Conservation (phyloP, 2,797 vertebrate genomes). For the Pseudomugil tenellus region DNA sequence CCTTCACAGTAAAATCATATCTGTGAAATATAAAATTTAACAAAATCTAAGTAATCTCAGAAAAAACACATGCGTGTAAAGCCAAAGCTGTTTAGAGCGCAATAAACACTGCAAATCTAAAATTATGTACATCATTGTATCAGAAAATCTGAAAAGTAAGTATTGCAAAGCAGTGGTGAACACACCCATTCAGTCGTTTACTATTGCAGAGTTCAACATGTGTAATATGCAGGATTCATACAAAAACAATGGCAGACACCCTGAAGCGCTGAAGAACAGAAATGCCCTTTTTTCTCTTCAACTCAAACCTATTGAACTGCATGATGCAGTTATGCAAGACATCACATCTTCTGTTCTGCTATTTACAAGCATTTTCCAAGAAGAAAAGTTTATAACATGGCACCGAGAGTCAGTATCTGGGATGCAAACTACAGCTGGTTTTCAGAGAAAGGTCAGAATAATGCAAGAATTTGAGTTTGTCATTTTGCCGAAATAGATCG, state of each 20-base stretch:
- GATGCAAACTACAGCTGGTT: background rate
- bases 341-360: slow-evolving; percentile 21
- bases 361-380: slow-evolving; percentile 4
- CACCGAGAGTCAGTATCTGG: background rate
- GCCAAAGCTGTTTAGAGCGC: slow-evolving; percentile 72
- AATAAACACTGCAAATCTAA: slow-evolving; percentile 64
- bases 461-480: background rate
- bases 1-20: slow-evolving; percentile 82
- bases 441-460: background rate
- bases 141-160: slow-evolving; percentile 58
- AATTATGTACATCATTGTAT: slow-evolving; percentile 55
- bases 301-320: slow-evolving; percentile 18
- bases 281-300: background rate
- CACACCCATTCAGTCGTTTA: slow-evolving; percentile 31
- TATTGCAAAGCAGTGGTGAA: slow-evolving; percentile 78
- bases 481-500: too few relatives aligned
- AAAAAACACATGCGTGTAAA: slow-evolving; percentile 69
- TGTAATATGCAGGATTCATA: slow-evolving; percentile 29
- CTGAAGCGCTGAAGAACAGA: slow-evolving; percentile 15
- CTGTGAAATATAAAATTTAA: slow-evolving; percentile 81
- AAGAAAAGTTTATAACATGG: background rate
- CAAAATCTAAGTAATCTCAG: slow-evolving; percentile 77
- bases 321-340: slow-evolving; percentile 10
- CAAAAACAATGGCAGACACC: slow-evolving; percentile 26
- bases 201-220: slow-evolving; percentile 55